Evolutionary conservation across 2,797 vertebrate genomes (phyloP), one percentile per base, ranked within the genome.

Genomic region (Rallus crepitans): DNA sequence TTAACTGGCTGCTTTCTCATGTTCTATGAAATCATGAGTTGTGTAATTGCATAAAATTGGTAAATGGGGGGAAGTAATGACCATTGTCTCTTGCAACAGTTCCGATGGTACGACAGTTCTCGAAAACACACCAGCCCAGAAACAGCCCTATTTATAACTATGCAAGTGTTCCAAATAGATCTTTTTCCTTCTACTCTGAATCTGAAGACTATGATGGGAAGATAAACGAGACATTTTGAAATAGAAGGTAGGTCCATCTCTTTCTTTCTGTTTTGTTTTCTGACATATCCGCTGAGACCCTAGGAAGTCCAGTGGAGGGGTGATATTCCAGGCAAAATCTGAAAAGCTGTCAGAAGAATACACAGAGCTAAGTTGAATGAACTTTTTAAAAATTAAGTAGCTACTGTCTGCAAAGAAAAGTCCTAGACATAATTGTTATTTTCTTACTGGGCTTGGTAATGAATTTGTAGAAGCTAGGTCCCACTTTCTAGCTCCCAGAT

Each of bases 1-100:
- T 27, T 53, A 91, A 52, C 24, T 4, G 31, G 15, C 12, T 60
- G 12, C 57, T 65, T 76, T 11, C 40, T 85, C 6, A 2, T 1
- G 0, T 45, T 70, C 6, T 12, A n/a, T 39, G 76, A 65, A 93
- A 53, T 50, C 7, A 13, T 1, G 4, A 85, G 13, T 82, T 90
- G n/a, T 42, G 63, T 21, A 89, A 82, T 69, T 47, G n/a, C 7
- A 42, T 35, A 7, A 78, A 71, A 63, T 88, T 90, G 28, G 10
- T 35, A 71, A 72, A 85, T 45, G 23, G 30, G 55, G n/a, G 95
- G 95, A 97, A 95, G 85, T 94, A 72, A 90, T 71, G 64, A 93
- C 47, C 42, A 45, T 47, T 4, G 0, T 31, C 9, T 93, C 79
- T 95, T 91, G 80, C 93, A 96, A 96, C 90, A 95, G 40, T 96